These are phyloP conservation scores for Eustalomyia histrio DNA, from an alignment of 2,888 invertebrate genomes.

Conservation along the genomic window DNA sequence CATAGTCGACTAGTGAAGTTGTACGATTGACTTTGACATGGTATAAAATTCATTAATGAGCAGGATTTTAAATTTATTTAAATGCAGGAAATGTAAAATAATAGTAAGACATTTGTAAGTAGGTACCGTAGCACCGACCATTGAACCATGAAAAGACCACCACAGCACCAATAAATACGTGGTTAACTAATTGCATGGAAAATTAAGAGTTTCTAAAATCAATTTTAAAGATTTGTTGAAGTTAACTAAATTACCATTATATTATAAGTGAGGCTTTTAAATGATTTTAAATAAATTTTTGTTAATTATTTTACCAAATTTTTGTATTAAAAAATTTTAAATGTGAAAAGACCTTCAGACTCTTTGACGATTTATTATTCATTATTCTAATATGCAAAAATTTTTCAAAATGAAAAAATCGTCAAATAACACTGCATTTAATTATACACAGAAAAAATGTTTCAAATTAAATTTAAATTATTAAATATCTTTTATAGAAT, in stretches of 20 bases:
- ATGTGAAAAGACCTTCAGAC: too few species aligned
- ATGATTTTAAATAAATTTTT: too few species aligned
- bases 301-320: too few species aligned
- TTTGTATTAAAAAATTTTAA: too few species aligned
- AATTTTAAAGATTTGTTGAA: not conserved
- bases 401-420: too few species aligned
- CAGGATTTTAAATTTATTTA: conserved; percentile 34
- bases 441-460: too few species aligned
- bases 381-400: too few species aligned
- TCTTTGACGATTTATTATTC: too few species aligned
- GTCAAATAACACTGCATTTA: too few species aligned
- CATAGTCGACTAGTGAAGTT: not conserved
- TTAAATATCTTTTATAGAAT: too few species aligned
- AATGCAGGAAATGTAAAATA: conserved; percentile 60
- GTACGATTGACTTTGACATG: conserved; percentile 42
- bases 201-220: conserved; percentile 27
- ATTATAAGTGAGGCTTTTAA: too few species aligned
- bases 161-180: conserved; percentile 45
- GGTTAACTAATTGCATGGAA: conserved; percentile 49
- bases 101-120: conserved; percentile 41
- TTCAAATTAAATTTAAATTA: too few species aligned
- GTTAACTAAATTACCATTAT: not conserved
- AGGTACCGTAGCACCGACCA: conserved; percentile 26
- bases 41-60: conserved; percentile 16
- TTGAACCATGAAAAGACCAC: conserved; percentile 51